Evolutionary conservation across 2,797 vertebrate species (phyloP), one percentile per base, ranked within the genome.

Genomic region (Lateolabrax maculatus): DNA sequence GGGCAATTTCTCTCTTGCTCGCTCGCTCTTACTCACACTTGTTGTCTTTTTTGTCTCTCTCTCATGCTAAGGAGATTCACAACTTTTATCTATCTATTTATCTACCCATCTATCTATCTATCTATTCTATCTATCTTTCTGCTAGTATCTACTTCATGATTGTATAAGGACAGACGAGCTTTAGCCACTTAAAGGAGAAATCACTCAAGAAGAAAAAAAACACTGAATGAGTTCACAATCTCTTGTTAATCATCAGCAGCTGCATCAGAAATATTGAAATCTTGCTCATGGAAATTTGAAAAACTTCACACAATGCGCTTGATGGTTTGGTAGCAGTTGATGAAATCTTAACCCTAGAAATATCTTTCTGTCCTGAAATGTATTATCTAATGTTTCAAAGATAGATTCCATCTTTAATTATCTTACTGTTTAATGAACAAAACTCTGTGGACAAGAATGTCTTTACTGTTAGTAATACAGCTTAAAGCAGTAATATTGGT

Each of bases 1-100:
- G 91, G 87, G 83, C 91, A 87, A 92, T 90, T 80, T 90, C 70
- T 83, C 81, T 77, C 77, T 66, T 44, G 5, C 84, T 80, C 60
- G 2, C 71, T 78, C 80, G 3, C 61, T 49, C 8, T 83, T 71
- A 60, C 72, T 86, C 84, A 76, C 86, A 83, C 62, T 79, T 77
- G 57, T 81, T 81, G 65, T 88, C 78, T 69, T 36, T 72, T 73
- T 55, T 83, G 8, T 77, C 37, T 49, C 41, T 60, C 56, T 52
- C 41, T 48, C 25, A 43, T 16, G 4, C 68, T 51, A 13, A 9
- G 53, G 43, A 31, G 12, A 68, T 49, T 41, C 36, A 39, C 34
- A 23, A 21, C 71, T 73, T 71, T 73, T 55, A 15, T 73, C 53
- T 44, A n/a, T 68, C 46, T 71, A 25, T 82, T 66, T 37, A 37